Evolutionary conservation across 2,888 invertebrate genomes (phyloP), one percentile per base, ranked within the genome.

Genomic region (Nomada ruficornis): DNA sequence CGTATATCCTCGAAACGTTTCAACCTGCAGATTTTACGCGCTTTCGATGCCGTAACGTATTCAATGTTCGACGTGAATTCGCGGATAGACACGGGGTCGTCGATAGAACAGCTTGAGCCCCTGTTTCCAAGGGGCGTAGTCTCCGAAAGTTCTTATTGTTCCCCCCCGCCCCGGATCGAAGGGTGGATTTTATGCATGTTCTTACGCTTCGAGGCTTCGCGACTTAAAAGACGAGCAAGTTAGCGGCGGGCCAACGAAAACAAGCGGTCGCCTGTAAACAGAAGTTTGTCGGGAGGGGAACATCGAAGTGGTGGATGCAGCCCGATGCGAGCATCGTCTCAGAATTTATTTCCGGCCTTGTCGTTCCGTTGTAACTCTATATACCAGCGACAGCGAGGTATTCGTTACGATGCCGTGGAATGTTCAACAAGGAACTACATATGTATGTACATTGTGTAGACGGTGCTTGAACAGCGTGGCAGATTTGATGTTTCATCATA

Each of bases 231-330:
- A 50, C 69, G 63, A 36, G 47, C 57, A 15, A 54, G 20, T 60
- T 57, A 29, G 52, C 52, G 15, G 10, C 52, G 65, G 18, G 59
- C 75, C 68, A 69, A 54, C 55, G 79, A 78, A 71, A 78, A 74
- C 77, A 78, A 78, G 70, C 23, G 80, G 15, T 55, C 64, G 60
- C 42, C 67, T 62, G 80, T 71, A 80, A 80, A 67, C 71, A 79
- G 54, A 78, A 55, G 78, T 71, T 55, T 59, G 63, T 11, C 20
- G 55, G 42, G 13, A 9, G 55, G 62, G 26, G 26, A 57, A 59
- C 62, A 42, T 54, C 23, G 36, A 26, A 55, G 42, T 20, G 54
- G n/a, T 20, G 42, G 23, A 23, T 29, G 44, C 42, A 42, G 15
- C 9, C 54, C 54, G 36, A 55, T 15, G 44, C 26, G 52, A 70